Base-by-base conservation (phyloP, 2,113 vertebrate species). In the Clupea harengus region DNA sequence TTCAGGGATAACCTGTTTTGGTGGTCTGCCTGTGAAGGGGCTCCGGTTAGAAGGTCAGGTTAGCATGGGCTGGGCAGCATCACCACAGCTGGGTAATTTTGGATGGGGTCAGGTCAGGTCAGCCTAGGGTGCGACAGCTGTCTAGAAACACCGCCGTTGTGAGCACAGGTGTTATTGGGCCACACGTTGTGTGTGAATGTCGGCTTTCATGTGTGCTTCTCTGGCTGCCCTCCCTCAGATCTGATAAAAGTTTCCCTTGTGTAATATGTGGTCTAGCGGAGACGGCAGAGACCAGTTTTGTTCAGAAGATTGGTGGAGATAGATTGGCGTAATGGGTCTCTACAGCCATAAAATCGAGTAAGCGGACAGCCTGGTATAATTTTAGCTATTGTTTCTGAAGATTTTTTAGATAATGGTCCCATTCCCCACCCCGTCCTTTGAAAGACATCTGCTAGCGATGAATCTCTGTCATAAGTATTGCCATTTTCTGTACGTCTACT, bases 371-470 rank as follows among this genome's bases (percentile, higher is more conserved):
- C 8, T 50, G 57, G 80, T 82, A 83, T 49, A 45, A 82, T 10
- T 67, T 50, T 49, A 85, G 10, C 44, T 78, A 47, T 64, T 82
- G 81, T 82, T 45, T 86, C 83, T 85, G 67, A 84, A 84, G 20
- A 39, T 84, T 86, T 90, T 67, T 90, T 67, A 88, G 49, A 86
- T 82, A 81, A 85, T 81, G 81, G 44, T 54, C 17, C 81, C 86
- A 90, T 83, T 83, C 89, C 64, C 72, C 28, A 28, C 11, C 72
- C 11, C 72, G 10, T 78, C 72, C 28, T 78, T 78, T 78, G 82
- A 75, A 80, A 85, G 46, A 52, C 83, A 88, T 90, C 84, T 85
- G 85, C 83, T 88, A 82, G 72, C 86, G 88, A 89, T 89, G 45
- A 87, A 83, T 86, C 45, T 87, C 46, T 82, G 60, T 85, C 44